phyloP scores from a whole-genome alignment of 2,888 invertebrate genomes.

The Aplocera efformata region DNA sequence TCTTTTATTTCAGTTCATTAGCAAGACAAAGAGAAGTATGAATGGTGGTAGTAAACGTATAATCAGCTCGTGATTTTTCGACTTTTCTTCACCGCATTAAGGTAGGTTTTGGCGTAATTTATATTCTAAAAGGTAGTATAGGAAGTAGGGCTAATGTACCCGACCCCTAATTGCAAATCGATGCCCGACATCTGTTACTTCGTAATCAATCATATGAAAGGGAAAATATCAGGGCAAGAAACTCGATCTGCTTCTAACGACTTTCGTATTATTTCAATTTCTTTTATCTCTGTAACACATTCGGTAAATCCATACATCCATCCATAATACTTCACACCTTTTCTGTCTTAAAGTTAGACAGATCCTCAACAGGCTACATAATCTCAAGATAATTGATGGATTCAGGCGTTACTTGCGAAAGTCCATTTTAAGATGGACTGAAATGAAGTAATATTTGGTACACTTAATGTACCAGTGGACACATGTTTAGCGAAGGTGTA shows the following conservation, averaged over 20 bases:
- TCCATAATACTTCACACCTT: too few species aligned
- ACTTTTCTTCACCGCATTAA: neutral
- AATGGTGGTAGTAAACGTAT: conserved; percentile 31
- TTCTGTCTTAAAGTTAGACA: too few species aligned
- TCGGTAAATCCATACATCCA: too few species aligned
- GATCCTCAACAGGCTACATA: too few species aligned
- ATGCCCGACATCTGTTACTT: conserved; percentile 45
- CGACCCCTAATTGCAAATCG: conserved; percentile 55
- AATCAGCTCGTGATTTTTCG: conserved; percentile 14
- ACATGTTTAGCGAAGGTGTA: too few species aligned
- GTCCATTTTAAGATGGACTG: too few species aligned
- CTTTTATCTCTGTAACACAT: too few species aligned
- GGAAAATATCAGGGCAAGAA: conserved; percentile 6
- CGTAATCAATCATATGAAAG: conserved; percentile 23
- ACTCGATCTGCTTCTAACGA: neutral
- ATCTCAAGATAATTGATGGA: too few species aligned
- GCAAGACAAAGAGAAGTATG: conserved; percentile 39
- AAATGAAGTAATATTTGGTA: too few species aligned
- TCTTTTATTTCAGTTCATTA: conserved; percentile 46
- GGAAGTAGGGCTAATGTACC: conserved; percentile 20
- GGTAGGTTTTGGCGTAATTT: conserved; percentile 3
- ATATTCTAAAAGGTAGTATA: conserved; percentile 15
- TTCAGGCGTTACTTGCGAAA: too few species aligned
- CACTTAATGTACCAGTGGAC: too few species aligned
- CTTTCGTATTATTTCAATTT: too few species aligned